Evolutionary conservation across 2,797 vertebrate species (phyloP).

Genomic region (Scolopax bukidnonensis): DNA sequence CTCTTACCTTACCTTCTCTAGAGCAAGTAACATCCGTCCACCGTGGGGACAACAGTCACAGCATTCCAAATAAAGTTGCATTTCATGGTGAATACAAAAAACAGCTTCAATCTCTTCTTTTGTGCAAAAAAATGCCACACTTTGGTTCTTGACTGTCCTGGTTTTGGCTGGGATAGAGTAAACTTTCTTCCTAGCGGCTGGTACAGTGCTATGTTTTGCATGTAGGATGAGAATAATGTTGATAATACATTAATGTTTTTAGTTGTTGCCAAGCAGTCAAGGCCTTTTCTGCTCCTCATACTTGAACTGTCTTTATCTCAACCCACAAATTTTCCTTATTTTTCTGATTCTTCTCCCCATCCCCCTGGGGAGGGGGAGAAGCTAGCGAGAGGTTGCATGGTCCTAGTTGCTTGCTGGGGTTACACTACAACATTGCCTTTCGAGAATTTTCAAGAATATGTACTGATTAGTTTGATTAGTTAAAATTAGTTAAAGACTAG

Average conservation of each 20-base stretch:
- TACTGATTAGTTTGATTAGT: neutral
- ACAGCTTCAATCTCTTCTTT: neutral
- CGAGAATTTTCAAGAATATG: neutral
- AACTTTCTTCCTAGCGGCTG: neutral
- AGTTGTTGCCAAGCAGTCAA: neutral
- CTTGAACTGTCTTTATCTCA: neutral
- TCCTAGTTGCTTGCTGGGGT: neutral
- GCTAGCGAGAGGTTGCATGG: neutral
- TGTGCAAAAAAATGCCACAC: neutral
- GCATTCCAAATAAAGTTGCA: neutral
- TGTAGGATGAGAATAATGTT: neutral
- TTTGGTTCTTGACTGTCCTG: neutral
- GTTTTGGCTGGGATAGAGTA: neutral
- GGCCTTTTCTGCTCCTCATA: neutral
- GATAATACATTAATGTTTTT: neutral
- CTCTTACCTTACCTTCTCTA: neutral
- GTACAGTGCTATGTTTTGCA: neutral
- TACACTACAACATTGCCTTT: neutral
- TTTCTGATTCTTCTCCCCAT: neutral
- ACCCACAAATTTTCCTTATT: neutral
- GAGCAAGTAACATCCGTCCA: neutral
- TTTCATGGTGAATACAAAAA: neutral
- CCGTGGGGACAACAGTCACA: rapidly evolving
- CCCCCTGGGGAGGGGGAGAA: neutral
- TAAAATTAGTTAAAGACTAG: neutral